Base-by-base conservation (phyloP, 2,113 vertebrate genomes). In the Pholis gunnellus region DNA sequence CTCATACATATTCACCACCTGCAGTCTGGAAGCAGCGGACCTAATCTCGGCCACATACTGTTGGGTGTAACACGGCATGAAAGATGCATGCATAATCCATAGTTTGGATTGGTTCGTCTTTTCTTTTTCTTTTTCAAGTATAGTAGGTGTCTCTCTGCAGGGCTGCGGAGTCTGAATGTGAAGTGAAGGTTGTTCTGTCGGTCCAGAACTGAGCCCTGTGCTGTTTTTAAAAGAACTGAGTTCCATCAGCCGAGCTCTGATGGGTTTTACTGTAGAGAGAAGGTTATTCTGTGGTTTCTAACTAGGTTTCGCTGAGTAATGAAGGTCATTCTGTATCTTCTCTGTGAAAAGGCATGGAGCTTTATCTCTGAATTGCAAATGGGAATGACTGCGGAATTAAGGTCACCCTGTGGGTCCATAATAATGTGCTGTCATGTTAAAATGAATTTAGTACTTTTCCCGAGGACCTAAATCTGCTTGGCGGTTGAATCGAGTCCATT, bases 341-440 rank as follows among this genome's bases (percentile, higher is more conserved):
- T 77, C 36, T 63, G 60, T 63, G 63, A 78, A 84, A 64, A 73
- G 34, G 46, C 69, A 20, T 29, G 1, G 25, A 25, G 70, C 57
- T 84, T 90, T 84, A 87, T 89, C 85, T 87, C 54, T 76, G 83
- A 87, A 87, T 84, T 86, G 85, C 78, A 87, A 89, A 92, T 82
- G 34, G 60, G 38, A 75, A 71, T n/a, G 80, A 70, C 67, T 73
- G 84, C 42, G 56, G 66, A 86, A 86, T 82, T 87, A 84, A 83
- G 90, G 90, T 87, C 75, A 84, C 50, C 65, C 83, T n/a, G 65
- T 6, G 80, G 81, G 46, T 75, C 82, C 60, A 34, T 77, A 73
- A 70, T 80, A 82, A 84, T 64, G 61, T 60, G 73, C 75, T 54
- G 59, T 74, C 73, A 80, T 65, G 70, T 68, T 69, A 20, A 79